Percentiles rank a stretch among this genome's conserved stretches.
These are phyloP conservation scores for Aphrophora alni DNA, from an alignment of 2,888 invertebrate species.

Conservation along the genomic window DNA sequence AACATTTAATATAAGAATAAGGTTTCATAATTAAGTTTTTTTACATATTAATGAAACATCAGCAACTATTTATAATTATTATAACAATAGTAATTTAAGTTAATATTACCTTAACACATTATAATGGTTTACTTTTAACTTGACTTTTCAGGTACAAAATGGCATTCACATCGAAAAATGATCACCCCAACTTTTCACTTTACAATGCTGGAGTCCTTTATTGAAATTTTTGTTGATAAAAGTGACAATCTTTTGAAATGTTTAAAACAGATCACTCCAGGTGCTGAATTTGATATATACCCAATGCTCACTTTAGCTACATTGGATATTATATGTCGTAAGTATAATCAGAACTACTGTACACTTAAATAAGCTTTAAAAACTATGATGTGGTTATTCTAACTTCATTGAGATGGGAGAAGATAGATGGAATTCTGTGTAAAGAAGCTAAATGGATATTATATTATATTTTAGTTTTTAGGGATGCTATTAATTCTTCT, in stretches of 20 bases:
- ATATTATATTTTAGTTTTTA: no score
- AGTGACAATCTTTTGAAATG: constrained; percentile 63
- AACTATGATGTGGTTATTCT: no score
- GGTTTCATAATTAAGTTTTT: neutral
- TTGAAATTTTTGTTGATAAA: constrained; percentile 78
- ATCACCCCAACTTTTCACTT: constrained; percentile 88
- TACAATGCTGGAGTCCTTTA: constrained; percentile 84
- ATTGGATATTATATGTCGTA: constrained; percentile 79
- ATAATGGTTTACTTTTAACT: neutral
- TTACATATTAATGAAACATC: neutral
- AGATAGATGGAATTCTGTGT: no score
- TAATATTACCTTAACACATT: neutral
- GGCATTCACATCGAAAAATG: constrained; percentile 82
- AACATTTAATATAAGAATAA: no score
- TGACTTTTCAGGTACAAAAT: constrained; percentile 69
- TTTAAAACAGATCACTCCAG: constrained; percentile 69
- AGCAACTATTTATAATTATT: neutral
- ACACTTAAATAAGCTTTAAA: no score
- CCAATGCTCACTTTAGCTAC: constrained; percentile 78
- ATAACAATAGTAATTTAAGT: no score
- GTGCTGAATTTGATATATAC: constrained; percentile 78
- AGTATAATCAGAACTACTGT: constrained; percentile 56
- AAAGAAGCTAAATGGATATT: no score
- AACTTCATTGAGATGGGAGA: no score
- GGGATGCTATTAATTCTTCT: no score